Percentiles rank a stretch among this genome's conserved stretches.
phyloP scores from a whole-genome alignment of 2,113 vertebrate genomes.

The Archilochus colubris region DNA sequence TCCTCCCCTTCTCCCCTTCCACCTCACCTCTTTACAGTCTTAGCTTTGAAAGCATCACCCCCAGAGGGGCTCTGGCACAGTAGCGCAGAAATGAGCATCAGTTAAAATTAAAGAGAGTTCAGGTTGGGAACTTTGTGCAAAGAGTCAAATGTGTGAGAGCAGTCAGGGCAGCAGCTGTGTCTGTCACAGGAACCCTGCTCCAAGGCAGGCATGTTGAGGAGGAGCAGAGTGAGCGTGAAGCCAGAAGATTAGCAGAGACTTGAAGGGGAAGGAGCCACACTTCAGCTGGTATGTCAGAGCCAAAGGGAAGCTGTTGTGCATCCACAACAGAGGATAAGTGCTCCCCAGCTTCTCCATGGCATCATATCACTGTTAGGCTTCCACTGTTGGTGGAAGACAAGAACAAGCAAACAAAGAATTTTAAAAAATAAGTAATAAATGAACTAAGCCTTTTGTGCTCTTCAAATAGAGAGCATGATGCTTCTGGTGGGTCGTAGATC shows the following conservation, averaged over 20 bases:
- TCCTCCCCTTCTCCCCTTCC: not conserved
- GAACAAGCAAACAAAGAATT: not conserved
- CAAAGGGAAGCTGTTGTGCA: not conserved
- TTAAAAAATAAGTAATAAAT: not conserved
- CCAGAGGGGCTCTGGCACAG: not conserved
- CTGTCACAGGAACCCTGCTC: not conserved
- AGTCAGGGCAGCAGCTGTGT: not conserved
- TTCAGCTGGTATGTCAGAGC: not conserved
- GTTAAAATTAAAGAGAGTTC: not conserved
- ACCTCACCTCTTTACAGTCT: not conserved
- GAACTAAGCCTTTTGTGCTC: not conserved
- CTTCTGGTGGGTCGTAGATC: not conserved
- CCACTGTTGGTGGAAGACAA: not conserved
- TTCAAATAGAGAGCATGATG: not conserved
- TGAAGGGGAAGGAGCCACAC: not conserved
- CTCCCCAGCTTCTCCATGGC: not conserved
- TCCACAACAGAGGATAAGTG: not conserved
- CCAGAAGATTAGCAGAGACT: conserved; percentile 30
- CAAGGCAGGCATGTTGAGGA: fast-evolving
- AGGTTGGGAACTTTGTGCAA: not conserved
- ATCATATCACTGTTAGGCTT: not conserved
- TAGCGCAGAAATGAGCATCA: not conserved
- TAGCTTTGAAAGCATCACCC: not conserved
- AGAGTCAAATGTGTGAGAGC: not conserved
- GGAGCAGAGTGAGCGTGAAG: not conserved